These are phyloP conservation scores for Myiagra hebetior DNA, from an alignment of 2,113 vertebrate genomes.

Conservation along the genomic window DNA sequence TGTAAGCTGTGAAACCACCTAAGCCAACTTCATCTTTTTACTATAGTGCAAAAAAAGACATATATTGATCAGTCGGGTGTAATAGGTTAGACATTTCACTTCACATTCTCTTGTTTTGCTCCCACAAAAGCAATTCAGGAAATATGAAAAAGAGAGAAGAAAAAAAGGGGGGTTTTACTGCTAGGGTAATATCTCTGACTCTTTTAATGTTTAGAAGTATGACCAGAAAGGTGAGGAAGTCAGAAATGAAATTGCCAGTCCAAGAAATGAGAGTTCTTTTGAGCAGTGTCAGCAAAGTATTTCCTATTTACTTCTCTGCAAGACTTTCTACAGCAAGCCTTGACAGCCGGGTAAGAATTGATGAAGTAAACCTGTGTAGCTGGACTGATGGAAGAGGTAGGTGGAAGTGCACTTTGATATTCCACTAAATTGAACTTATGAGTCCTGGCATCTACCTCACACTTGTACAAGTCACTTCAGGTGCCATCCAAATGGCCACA, in stretches of 20 bases:
- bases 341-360: neutral
- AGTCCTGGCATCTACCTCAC: neutral
- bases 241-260: neutral
- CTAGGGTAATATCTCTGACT: neutral
- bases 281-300: conserved; percentile 10
- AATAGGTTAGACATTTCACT: neutral
- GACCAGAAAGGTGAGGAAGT: neutral
- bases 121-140: conserved; percentile 17
- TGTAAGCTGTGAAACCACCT: neutral
- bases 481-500: neutral
- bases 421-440: neutral
- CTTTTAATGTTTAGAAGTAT: neutral
- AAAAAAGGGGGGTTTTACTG: neutral
- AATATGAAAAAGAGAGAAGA: neutral
- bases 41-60: neutral
- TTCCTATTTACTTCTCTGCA: neutral
- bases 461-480: neutral
- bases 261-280: neutral
- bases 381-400: neutral
- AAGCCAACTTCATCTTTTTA: neutral
- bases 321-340: neutral
- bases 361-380: neutral
- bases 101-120: neutral
- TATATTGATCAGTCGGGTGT: neutral
- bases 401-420: neutral